phyloP scores from a whole-genome alignment of 2,888 invertebrate genomes.

The Carabus problematicus region DNA sequence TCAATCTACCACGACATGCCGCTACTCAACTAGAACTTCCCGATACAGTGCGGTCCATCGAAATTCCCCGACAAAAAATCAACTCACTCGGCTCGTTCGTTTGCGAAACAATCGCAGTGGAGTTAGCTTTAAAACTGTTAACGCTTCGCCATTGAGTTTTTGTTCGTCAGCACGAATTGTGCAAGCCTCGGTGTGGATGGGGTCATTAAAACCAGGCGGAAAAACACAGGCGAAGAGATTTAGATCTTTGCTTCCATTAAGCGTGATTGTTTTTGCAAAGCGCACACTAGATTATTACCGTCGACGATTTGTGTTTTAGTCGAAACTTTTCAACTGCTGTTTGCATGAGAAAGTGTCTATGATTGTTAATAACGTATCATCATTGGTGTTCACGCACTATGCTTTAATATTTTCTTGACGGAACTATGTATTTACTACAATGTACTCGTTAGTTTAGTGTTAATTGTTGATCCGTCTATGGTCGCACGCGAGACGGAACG shows the following conservation, averaged over 20 bases:
- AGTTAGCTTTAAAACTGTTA: constrained; percentile 7
- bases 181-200: background rate
- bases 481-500: background rate
- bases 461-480: background rate
- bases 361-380: no score
- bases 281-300: background rate
- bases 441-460: no score
- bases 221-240: background rate
- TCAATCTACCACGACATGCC: constrained; percentile 9
- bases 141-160: background rate
- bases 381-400: no score
- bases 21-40: background rate
- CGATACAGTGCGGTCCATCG: background rate
- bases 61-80: background rate
- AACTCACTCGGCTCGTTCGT: background rate
- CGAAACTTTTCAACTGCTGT: background rate
- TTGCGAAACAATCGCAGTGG: constrained; percentile 1
- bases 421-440: no score
- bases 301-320: background rate
- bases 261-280: background rate
- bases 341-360: no score
- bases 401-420: no score
- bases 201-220: background rate
- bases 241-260: constrained; percentile 2
- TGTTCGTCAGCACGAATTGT: background rate